phyloP scores from a whole-genome alignment of 2,113 vertebrate species.

The Leucoraja erinaceus region DNA sequence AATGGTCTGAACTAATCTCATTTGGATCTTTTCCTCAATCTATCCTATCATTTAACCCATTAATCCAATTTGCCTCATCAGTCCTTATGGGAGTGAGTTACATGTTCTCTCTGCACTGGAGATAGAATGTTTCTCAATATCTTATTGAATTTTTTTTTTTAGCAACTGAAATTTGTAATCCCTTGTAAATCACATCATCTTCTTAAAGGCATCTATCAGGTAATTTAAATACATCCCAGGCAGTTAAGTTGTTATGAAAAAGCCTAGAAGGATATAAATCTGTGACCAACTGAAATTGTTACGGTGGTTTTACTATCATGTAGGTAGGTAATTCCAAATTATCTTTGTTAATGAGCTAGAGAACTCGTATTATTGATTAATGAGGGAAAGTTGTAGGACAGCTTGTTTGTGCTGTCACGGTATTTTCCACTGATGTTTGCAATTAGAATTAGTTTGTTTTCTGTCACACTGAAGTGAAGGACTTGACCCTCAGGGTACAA shows the following conservation, averaged over 20 bases:
- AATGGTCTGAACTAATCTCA: too few relatives aligned
- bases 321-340: background rate
- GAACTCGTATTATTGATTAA: background rate
- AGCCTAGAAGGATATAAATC: background rate
- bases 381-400: background rate
- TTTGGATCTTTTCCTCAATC: too few relatives aligned
- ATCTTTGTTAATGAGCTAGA: too few relatives aligned
- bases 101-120: too few relatives aligned
- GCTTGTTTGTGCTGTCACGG: background rate
- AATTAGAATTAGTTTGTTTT: background rate
- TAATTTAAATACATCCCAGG: background rate
- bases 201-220: background rate
- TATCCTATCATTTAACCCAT: too few relatives aligned
- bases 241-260: background rate
- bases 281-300: background rate
- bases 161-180: background rate
- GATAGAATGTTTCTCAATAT: background rate
- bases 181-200: background rate
- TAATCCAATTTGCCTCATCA: too few relatives aligned
- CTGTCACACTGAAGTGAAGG: background rate
- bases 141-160: background rate
- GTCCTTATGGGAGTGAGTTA: too few relatives aligned
- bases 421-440: background rate
- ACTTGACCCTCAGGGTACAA: too few relatives aligned
- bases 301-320: background rate